Evolutionary conservation across 2,797 vertebrate genomes (phyloP).

Genomic region (Cossypha polioptera): DNA sequence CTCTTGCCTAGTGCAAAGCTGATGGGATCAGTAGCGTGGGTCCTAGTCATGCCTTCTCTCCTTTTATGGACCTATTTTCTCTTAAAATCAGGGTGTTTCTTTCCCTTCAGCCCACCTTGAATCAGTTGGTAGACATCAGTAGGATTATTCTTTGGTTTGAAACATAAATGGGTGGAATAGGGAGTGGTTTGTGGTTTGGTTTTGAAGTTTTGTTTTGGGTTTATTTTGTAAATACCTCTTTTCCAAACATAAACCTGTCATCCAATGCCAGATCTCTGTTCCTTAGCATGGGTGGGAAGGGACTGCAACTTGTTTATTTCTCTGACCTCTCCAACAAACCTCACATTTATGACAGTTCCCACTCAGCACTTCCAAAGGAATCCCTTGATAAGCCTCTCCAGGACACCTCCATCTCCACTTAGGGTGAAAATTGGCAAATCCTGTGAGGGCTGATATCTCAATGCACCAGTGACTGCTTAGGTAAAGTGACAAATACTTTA

Average conservation of each 20-base stretch:
- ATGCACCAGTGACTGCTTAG: rapidly evolving
- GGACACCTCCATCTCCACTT: background rate
- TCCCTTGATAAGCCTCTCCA: background rate
- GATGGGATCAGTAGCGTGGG: background rate
- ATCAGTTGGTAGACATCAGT: background rate
- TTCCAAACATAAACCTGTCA: background rate
- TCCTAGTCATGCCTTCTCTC: background rate
- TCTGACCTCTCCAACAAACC: background rate
- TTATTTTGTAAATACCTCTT: background rate
- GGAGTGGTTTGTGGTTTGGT: background rate
- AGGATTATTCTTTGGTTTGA: background rate
- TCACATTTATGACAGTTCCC: background rate
- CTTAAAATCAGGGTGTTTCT: background rate
- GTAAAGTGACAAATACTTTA: background rate
- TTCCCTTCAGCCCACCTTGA: background rate
- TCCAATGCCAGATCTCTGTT: background rate
- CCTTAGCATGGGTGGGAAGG: background rate
- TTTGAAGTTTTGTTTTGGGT: background rate
- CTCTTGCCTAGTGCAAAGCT: background rate
- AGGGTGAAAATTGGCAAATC: background rate
- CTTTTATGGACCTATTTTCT: background rate
- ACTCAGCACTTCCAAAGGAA: background rate
- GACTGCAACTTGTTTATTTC: background rate
- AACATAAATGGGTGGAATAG: background rate
- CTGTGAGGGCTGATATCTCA: background rate